phyloP scores from a whole-genome alignment of 2,113 vertebrate genomes.

The Pteronura brasiliensis region DNA sequence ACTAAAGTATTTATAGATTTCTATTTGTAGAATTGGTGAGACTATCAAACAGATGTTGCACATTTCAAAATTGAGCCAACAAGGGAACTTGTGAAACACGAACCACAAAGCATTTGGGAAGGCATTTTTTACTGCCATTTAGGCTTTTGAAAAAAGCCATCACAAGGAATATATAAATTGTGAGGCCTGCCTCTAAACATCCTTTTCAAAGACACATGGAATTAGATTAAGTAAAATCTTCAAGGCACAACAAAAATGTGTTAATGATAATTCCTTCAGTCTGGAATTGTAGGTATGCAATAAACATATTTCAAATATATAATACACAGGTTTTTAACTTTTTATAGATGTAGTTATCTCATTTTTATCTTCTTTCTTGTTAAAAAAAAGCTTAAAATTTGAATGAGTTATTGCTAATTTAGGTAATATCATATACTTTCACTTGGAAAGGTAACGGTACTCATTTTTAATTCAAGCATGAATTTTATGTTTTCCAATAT shows the following conservation, averaged over 20 bases:
- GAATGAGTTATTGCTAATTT: not conserved
- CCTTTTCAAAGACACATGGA: slow-evolving; percentile 40
- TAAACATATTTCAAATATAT: slow-evolving; percentile 35
- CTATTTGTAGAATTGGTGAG: slow-evolving; percentile 72
- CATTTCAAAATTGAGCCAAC: slow-evolving; percentile 78
- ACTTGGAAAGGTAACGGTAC: not conserved
- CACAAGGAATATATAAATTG: slow-evolving; percentile 27
- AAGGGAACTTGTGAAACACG: slow-evolving; percentile 79
- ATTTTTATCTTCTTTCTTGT: slow-evolving; percentile 16
- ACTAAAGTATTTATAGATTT: slow-evolving; percentile 67
- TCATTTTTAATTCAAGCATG: not conserved
- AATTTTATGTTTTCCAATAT: not conserved
- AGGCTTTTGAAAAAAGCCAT: slow-evolving; percentile 69
- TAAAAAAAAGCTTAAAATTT: not conserved
- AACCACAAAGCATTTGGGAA: slow-evolving; percentile 76
- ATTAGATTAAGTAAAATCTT: slow-evolving; percentile 36
- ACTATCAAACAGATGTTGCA: slow-evolving; percentile 78
- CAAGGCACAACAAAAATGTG: slow-evolving; percentile 42
- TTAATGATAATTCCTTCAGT: slow-evolving; percentile 41
- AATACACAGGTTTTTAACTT: slow-evolving; percentile 31
- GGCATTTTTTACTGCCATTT: slow-evolving; percentile 71
- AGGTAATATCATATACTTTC: not conserved
- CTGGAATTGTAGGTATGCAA: slow-evolving; percentile 26
- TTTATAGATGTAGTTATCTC: not conserved
- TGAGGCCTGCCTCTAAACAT: not conserved